A percentile compares a stretch with the other conserved stretches of the same genome.
phyloP scores from a whole-genome alignment of 1,140 invertebrate genomes.

The Lucilia cuprina region DNA sequence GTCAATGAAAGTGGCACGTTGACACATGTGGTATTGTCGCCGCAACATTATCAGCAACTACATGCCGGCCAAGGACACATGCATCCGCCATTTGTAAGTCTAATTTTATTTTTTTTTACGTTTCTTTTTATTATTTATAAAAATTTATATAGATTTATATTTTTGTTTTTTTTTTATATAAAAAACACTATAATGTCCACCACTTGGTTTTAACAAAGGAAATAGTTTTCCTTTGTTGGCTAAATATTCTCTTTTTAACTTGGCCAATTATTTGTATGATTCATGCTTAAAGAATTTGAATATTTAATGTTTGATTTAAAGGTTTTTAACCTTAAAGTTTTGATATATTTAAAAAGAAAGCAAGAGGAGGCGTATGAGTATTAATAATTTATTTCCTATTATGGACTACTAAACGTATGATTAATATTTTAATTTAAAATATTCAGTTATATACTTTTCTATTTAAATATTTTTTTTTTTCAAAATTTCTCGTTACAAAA shows the following conservation, averaged over 20 bases:
- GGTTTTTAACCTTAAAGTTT: neutral
- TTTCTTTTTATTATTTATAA: no score
- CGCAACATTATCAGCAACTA: conserved; percentile 72
- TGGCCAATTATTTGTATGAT: neutral
- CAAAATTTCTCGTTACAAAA: no score
- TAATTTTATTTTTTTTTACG: no score
- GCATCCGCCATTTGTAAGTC: conserved; percentile 60
- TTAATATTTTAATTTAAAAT: no score
- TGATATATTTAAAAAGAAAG: neutral
- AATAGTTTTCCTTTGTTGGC: neutral
- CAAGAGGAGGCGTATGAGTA: no score
- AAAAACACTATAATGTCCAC: neutral
- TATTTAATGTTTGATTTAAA: neutral
- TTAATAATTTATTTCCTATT: no score
- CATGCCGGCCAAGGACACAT: conserved; percentile 63
- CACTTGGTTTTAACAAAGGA: neutral
- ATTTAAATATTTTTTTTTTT: no score
- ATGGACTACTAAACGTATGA: no score
- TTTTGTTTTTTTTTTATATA: no score
- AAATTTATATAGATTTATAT: no score
- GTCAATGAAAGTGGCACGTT: conserved; percentile 87
- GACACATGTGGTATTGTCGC: conserved; percentile 83
- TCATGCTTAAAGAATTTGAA: neutral
- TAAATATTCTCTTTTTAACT: neutral
- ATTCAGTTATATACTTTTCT: no score